Evolutionary conservation across 2,797 vertebrate species (phyloP).

Genomic region (Rallus crepitans): DNA sequence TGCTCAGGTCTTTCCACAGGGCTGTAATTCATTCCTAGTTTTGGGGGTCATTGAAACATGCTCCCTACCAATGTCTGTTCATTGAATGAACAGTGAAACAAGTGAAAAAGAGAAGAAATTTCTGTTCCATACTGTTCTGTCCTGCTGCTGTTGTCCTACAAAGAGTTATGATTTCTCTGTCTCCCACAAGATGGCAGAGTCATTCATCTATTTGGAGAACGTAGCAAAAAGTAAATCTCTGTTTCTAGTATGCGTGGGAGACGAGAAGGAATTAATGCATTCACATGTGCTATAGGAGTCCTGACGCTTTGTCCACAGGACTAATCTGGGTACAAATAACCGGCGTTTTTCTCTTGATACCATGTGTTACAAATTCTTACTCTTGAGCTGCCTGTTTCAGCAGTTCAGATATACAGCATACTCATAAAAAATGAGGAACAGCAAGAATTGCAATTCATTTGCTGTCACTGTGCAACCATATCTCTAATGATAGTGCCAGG

Average conservation of each 20-base stretch:
- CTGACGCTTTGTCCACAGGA: not conserved
- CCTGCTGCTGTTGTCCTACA: not conserved
- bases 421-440: not conserved
- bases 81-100: not conserved
- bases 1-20: not conserved
- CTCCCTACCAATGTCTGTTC: not conserved
- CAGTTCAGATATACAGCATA: not conserved
- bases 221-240: not conserved
- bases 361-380: not conserved
- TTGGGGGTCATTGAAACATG: not conserved
- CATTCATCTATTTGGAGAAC: conserved; percentile 34
- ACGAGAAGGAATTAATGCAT: not conserved
- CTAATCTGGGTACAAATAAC: not conserved
- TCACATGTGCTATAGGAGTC: not conserved
- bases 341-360: not conserved
- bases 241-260: not conserved
- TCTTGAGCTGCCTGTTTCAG: not conserved
- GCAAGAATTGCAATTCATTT: not conserved
- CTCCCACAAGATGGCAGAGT: conserved; percentile 76
- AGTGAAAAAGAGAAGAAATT: not conserved
- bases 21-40: not conserved
- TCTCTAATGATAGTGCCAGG: not conserved
- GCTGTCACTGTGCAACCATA: not conserved
- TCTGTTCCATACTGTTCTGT: not conserved
- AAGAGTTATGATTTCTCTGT: conserved; percentile 2